Conservation (phyloP, 2,888 invertebrate species). For the Agonopterix heracliana region DNA sequence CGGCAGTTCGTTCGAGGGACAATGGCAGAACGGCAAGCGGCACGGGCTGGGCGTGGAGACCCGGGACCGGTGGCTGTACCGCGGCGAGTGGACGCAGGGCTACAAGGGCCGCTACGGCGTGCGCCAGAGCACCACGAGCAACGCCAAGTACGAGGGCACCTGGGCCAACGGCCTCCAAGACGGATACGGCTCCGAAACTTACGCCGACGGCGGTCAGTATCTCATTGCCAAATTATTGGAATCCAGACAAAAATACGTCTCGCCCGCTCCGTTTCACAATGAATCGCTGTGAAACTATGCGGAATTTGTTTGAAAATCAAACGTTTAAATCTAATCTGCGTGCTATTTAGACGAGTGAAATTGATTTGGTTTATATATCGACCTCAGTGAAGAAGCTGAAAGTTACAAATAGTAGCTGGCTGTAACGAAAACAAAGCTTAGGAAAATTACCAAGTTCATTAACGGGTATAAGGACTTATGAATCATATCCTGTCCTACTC, state of each 20-base stretch:
- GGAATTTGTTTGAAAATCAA: constrained; percentile 29
- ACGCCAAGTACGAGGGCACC: constrained; percentile 97
- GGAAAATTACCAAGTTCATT: too few species aligned
- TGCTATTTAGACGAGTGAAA: too few species aligned
- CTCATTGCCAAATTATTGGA: constrained; percentile 45
- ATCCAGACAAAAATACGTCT: constrained; percentile 57
- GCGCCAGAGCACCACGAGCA: constrained; percentile 94
- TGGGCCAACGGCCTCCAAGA: constrained; percentile 99
- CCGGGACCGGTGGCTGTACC: constrained; percentile 97
- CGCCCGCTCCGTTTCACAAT: constrained; percentile 51
- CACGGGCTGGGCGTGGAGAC: constrained; percentile 99
- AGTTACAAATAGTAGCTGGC: too few species aligned
- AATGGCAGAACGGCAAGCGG: constrained; percentile 99
- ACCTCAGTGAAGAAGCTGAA: neutral
- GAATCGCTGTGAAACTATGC: constrained; percentile 30
- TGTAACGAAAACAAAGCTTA: too few species aligned
- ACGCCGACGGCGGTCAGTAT: constrained; percentile 97
- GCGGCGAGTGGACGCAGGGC: constrained; percentile 99
- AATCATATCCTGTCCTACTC: too few species aligned
- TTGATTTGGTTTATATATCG: neutral
- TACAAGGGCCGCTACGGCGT: constrained; percentile 99
- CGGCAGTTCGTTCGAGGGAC: constrained; percentile 97
- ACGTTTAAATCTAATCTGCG: constrained; percentile 3
- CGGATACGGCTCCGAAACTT: constrained; percentile 99
- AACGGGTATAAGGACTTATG: too few species aligned